A percentile compares a stretch with the other conserved stretches of the same genome.
Evolutionary conservation across 2,113 vertebrate species (phyloP).

Genomic region (Eurypyga helias): DNA sequence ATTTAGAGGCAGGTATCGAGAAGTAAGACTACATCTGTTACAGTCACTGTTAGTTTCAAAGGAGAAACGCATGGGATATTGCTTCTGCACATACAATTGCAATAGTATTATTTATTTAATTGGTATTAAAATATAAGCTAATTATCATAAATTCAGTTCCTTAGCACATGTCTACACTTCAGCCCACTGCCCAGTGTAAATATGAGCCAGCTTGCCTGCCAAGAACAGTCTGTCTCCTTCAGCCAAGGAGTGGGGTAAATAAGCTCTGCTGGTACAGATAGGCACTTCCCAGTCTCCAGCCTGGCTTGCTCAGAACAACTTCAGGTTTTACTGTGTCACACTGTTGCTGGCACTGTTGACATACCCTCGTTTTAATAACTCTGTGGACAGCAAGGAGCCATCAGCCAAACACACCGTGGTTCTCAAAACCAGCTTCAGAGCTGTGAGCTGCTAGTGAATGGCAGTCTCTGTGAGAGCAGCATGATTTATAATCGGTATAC

Average conservation of each 20-base stretch:
- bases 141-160: background rate
- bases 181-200: background rate
- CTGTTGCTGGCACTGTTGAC: background rate
- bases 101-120: conserved; percentile 11
- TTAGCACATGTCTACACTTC: background rate
- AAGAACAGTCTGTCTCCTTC: background rate
- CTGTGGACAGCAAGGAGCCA: background rate
- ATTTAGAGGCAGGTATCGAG: background rate
- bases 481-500: background rate
- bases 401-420: background rate
- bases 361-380: background rate
- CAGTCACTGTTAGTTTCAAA: background rate
- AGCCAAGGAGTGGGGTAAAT: background rate
- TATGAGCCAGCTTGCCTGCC: background rate
- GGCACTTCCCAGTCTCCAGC: background rate
- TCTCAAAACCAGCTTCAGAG: conserved; percentile 25
- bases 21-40: background rate
- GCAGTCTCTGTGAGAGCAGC: conserved; percentile 6
- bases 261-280: background rate
- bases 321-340: background rate
- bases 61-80: background rate
- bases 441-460: conserved; percentile 12
- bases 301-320: background rate
- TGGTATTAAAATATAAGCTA: conserved; percentile 16
- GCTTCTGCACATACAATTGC: background rate